Evolutionary conservation across 2,113 vertebrate species (phyloP).

Genomic region (Heterotis niloticus): DNA sequence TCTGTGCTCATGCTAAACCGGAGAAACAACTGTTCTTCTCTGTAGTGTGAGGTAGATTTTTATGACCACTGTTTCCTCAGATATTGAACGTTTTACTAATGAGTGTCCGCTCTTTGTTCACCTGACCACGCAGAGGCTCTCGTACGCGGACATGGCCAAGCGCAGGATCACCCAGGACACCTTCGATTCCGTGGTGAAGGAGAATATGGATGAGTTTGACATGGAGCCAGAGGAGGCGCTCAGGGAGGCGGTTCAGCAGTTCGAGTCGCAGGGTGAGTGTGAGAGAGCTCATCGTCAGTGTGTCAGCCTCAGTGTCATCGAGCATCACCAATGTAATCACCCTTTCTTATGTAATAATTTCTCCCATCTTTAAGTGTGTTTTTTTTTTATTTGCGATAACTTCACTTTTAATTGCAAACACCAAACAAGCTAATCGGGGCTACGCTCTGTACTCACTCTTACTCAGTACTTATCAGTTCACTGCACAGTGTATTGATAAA

Average conservation of each 20-base stretch:
- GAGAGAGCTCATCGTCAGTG: too few relatives aligned
- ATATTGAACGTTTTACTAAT: not conserved
- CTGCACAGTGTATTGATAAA: too few relatives aligned
- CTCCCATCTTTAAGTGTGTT: too few relatives aligned
- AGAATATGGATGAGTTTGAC: conserved; percentile 86
- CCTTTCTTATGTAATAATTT: too few relatives aligned
- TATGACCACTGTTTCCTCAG: not conserved
- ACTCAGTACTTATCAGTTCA: too few relatives aligned
- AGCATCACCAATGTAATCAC: too few relatives aligned
- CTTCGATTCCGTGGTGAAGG: conserved; percentile 80
- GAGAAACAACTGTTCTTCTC: not conserved
- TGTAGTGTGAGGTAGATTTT: not conserved
- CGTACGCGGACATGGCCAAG: conserved; percentile 64
- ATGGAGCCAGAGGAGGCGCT: conserved; percentile 83
- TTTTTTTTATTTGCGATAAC: too few relatives aligned
- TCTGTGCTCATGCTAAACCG: not conserved
- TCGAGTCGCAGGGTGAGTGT: conserved; percentile 83
- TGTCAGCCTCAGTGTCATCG: too few relatives aligned
- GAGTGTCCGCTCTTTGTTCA: not conserved
- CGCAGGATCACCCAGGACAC: conserved; percentile 86
- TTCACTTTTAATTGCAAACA: too few relatives aligned
- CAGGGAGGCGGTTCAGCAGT: conserved; percentile 82
- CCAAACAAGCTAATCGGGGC: too few relatives aligned
- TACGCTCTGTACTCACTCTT: too few relatives aligned
- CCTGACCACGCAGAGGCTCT: not conserved